phyloP scores from a whole-genome alignment of 2,888 invertebrate genomes.

The Cephus sareptanus region DNA sequence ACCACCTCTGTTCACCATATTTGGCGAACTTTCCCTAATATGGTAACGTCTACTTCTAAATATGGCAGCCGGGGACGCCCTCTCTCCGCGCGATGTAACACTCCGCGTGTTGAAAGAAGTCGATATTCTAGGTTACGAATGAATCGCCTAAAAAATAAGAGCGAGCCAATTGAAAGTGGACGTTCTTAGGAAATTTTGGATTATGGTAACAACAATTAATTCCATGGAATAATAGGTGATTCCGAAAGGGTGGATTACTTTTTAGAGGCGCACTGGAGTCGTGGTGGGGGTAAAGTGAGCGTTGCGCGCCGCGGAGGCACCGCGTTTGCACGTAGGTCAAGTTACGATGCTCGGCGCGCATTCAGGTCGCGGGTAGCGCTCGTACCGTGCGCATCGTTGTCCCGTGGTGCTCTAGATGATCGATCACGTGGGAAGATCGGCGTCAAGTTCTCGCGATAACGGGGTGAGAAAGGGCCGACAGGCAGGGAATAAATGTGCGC shows the following conservation, averaged over 20 bases:
- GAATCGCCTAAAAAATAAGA: not conserved
- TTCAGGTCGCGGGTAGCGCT: constrained; percentile 61
- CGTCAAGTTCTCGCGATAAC: constrained; percentile 43
- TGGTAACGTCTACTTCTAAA: constrained; percentile 84
- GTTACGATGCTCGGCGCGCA: constrained; percentile 61
- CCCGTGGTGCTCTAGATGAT: constrained; percentile 50
- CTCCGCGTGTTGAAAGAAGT: not conserved
- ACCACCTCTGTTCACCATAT: constrained; percentile 85
- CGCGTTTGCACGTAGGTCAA: constrained; percentile 65
- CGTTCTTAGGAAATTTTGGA: not conserved
- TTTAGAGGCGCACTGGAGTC: constrained; percentile 36
- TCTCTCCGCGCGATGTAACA: constrained; percentile 68
- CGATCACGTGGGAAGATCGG: constrained; percentile 56
- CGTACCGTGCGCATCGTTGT: constrained; percentile 53
- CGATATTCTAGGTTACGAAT: not conserved
- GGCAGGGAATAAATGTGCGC: constrained; percentile 58
- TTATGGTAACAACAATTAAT: not conserved
- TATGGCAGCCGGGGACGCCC: constrained; percentile 81
- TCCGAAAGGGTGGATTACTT: constrained; percentile 41
- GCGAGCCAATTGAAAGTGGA: not conserved
- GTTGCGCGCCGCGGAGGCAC: constrained; percentile 46
- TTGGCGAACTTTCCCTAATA: constrained; percentile 85
- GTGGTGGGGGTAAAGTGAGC: constrained; percentile 48
- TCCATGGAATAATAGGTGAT: not conserved
- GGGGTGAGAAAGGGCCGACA: constrained; percentile 66